Evolutionary conservation across 2,797 vertebrate genomes (phyloP), one percentile per base, ranked within the genome.

Genomic region (Cryptoprocta ferox): DNA sequence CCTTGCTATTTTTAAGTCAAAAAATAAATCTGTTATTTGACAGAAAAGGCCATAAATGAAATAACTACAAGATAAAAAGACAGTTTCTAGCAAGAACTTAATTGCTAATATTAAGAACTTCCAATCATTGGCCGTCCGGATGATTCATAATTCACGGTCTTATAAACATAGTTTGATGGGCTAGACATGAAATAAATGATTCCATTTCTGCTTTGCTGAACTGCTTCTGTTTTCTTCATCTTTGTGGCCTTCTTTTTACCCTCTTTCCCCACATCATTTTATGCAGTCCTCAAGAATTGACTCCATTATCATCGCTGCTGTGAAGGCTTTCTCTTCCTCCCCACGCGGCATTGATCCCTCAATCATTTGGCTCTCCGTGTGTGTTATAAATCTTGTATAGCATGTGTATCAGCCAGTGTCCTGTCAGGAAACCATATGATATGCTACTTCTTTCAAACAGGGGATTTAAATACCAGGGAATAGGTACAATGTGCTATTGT

Each of bases 301-400:
- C 61, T 45, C 3, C 2, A 21, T 0, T 0, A 3, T 71, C 4
- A 42, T 21, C 1, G 18, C 35, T 21, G 3, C 39, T 71, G 21
- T 24, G 14, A 75, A 85, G 9, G 1, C 18, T 71, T 56, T 6
- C 18, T 35, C 9, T 61, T 83, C 14, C 5, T 76, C 18, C 14
- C 14, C 14, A 35, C 18, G n/a, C 45, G 14, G 6, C n/a, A 32
- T 1, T 37, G 12, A 15, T 26, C 19, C 37, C 6, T 37, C 70
- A 16, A 11, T 4, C 30, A 15, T 53, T 19, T 53, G 11, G 3
- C 19, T 73, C 2, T 12, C 14, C 16, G 16, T 5, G 56, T 14
- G 7, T 7, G 10, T 30, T 53, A 24, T 16, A 19, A 42, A 28
- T 79, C 28, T 37, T 66, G 4, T 37, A 45, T 42, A 45, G 19